Evolutionary conservation across 2,113 vertebrate species (phyloP).

Genomic region (Turdus rufiventris): DNA sequence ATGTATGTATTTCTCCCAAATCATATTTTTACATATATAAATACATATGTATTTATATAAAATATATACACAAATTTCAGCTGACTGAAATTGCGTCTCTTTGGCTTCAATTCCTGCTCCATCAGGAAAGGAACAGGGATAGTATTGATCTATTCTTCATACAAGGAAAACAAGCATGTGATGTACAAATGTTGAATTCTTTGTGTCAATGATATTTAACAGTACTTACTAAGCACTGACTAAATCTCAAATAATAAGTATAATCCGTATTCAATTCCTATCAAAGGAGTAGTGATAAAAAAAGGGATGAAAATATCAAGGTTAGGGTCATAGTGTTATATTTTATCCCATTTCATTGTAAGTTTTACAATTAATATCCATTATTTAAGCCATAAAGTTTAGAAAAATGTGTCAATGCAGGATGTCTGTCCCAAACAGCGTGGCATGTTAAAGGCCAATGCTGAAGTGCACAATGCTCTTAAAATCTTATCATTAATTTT

Average conservation of each 20-base stretch:
- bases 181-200: background rate
- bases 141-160: background rate
- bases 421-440: background rate
- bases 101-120: background rate
- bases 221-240: background rate
- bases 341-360: background rate
- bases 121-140: background rate
- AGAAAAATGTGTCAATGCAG: background rate
- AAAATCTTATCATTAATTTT: background rate
- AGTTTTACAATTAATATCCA: background rate
- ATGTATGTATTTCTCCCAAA: background rate
- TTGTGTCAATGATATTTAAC: background rate
- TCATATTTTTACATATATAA: no score
- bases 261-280: background rate
- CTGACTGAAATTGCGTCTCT: background rate
- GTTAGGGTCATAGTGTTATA: background rate
- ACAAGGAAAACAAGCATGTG: background rate
- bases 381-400: background rate
- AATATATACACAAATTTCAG: no score
- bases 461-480: background rate
- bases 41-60: no score
- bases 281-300: rapidly evolving
- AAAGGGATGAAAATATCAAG: background rate
- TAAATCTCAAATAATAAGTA: background rate
- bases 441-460: background rate